phyloP scores from a whole-genome alignment of 1,140 invertebrate genomes.

The Chlorops oryzae region DNA sequence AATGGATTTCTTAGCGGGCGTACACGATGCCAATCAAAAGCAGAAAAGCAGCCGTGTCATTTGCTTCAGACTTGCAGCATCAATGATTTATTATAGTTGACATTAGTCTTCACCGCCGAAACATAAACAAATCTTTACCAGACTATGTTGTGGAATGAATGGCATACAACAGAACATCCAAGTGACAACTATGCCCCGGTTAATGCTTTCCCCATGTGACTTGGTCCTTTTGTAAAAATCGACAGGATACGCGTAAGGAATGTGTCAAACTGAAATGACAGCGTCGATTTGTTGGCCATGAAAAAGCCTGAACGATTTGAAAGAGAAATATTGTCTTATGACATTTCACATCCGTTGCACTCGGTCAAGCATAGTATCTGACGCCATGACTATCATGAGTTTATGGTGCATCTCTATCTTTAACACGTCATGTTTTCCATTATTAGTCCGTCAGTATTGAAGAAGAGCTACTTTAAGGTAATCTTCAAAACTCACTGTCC shows the following conservation, averaged over 20 bases:
- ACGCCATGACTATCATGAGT: too few relatives aligned
- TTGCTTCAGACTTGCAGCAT: neutral
- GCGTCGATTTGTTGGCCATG: too few relatives aligned
- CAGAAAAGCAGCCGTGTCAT: neutral
- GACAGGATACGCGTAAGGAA: neutral
- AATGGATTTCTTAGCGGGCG: neutral
- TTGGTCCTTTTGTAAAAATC: neutral
- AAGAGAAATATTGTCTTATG: slow-evolving; percentile 10
- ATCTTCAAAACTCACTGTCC: too few relatives aligned
- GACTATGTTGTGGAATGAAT: too few relatives aligned
- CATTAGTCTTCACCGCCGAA: slow-evolving; percentile 5
- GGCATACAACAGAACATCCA: slow-evolving; percentile 5
- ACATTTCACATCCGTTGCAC: slow-evolving; percentile 12
- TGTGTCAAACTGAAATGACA: too few relatives aligned
- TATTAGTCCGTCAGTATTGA: too few relatives aligned
- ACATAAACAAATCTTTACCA: too few relatives aligned
- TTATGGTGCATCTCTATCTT: too few relatives aligned
- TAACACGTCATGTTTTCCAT: too few relatives aligned
- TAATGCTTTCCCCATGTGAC: too few relatives aligned
- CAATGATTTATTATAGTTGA: slow-evolving; percentile 12
- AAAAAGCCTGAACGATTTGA: neutral
- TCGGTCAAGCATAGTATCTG: slow-evolving; percentile 1
- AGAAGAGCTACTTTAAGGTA: too few relatives aligned
- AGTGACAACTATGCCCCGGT: too few relatives aligned
- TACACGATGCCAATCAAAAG: neutral